Evolutionary conservation across 2,113 vertebrate genomes (phyloP).

Genomic region (Columbina picui): DNA sequence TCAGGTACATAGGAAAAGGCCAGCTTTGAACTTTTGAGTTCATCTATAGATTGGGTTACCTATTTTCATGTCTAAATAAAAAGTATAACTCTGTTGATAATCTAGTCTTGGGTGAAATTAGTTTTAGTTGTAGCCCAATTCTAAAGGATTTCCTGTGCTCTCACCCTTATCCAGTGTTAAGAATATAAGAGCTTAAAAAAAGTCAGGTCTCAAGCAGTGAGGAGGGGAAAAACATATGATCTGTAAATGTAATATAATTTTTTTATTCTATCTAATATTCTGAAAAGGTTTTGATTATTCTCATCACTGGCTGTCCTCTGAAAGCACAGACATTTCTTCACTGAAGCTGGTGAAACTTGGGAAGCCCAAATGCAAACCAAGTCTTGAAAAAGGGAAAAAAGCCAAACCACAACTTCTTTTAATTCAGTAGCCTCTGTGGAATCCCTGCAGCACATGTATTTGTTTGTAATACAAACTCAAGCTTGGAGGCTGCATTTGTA

Average conservation of each 20-base stretch:
- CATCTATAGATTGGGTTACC: background rate
- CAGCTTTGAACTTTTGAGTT: background rate
- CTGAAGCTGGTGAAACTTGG: background rate
- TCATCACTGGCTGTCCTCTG: background rate
- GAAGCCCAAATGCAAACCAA: background rate
- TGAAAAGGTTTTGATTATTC: background rate
- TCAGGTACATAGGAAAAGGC: background rate
- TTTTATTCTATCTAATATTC: background rate
- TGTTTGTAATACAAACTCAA: background rate
- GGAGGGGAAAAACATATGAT: background rate
- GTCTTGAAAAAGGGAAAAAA: background rate
- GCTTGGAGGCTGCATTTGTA: background rate
- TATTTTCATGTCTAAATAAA: background rate
- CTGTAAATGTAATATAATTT: background rate
- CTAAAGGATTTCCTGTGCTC: background rate
- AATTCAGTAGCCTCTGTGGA: background rate
- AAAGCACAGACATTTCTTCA: background rate
- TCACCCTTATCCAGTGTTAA: background rate
- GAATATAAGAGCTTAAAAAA: background rate
- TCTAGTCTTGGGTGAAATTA: background rate
- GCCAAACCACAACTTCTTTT: background rate
- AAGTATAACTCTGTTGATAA: background rate
- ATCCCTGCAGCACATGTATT: background rate
- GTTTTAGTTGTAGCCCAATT: background rate
- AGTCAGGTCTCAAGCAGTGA: background rate